Percentiles rank a stretch among this genome's conserved stretches.
phyloP scores from a whole-genome alignment of 2,888 invertebrate species.

The Rhamphomyia laevipes region DNA sequence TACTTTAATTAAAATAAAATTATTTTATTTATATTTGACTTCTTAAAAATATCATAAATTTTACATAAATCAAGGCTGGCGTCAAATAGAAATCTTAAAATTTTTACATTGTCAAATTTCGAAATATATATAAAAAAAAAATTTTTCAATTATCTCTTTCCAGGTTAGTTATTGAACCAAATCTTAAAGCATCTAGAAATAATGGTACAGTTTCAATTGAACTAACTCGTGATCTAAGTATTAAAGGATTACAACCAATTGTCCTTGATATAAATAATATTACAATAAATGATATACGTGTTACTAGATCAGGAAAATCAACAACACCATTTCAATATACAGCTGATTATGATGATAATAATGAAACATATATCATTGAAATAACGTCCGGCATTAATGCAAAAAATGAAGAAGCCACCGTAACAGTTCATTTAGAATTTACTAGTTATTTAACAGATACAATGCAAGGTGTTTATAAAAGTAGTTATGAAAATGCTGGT shows the following conservation, averaged over 20 bases:
- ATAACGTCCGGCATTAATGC: constrained; percentile 12
- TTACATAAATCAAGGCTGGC: too few species aligned
- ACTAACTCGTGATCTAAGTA: constrained; percentile 26
- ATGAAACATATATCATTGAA: constrained; percentile 29
- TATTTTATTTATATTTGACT: too few species aligned
- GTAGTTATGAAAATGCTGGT: constrained; percentile 37
- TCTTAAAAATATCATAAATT: too few species aligned
- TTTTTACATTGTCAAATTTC: not conserved
- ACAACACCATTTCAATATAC: constrained; percentile 24
- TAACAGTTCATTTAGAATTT: constrained; percentile 42
- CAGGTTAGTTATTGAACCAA: constrained; percentile 35
- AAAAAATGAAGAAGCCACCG: constrained; percentile 13
- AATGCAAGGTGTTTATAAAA: constrained; percentile 44
- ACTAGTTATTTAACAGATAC: constrained; percentile 42
- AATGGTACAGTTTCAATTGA: constrained; percentile 33
- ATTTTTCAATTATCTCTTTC: constrained; percentile 10
- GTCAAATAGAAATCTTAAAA: too few species aligned
- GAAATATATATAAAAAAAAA: not conserved
- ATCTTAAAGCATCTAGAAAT: constrained; percentile 26
- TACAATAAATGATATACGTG: constrained; percentile 29
- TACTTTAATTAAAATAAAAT: too few species aligned
- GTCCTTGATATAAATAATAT: constrained; percentile 35
- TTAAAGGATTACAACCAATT: constrained; percentile 29
- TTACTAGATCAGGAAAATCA: constrained; percentile 18
- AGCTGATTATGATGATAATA: constrained; percentile 29